phyloP scores from a whole-genome alignment of 1,140 invertebrate genomes.

The Glossosoma conforme region DNA sequence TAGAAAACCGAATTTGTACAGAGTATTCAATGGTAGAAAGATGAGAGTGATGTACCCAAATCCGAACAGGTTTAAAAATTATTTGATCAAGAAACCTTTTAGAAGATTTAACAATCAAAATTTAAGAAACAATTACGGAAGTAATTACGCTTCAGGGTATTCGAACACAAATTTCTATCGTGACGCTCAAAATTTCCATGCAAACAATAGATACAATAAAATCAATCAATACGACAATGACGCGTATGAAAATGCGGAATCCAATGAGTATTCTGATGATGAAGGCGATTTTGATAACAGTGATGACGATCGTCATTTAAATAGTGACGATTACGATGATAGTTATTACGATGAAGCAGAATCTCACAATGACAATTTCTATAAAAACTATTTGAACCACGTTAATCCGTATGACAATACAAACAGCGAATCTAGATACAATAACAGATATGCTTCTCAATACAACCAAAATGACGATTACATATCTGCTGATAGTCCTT shows the following conservation, averaged over 20 bases:
- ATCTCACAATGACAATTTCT: conserved; percentile 4
- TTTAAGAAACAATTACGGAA: too few species aligned
- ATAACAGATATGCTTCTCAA: conserved; percentile 18
- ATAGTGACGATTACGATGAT: conserved; percentile 12
- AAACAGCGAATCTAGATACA: neutral
- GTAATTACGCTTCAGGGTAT: too few species aligned
- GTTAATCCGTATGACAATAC: conserved; percentile 5
- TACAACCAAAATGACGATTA: conserved; percentile 23
- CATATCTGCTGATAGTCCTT: neutral
- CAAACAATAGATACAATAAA: too few species aligned
- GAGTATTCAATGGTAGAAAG: conserved; percentile 24
- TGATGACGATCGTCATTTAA: too few species aligned
- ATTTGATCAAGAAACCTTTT: conserved; percentile 19
- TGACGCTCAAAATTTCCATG: too few species aligned
- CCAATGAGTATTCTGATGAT: conserved; percentile 7
- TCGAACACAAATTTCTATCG: too few species aligned
- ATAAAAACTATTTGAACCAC: neutral
- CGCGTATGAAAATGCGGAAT: too few species aligned
- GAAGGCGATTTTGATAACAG: too few species aligned
- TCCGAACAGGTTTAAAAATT: conserved; percentile 14
- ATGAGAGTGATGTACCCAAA: conserved; percentile 19
- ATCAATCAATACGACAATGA: too few species aligned
- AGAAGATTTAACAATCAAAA: conserved; percentile 4
- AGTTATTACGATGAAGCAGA: conserved; percentile 7
- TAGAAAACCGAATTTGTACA: conserved; percentile 18